Conservation (phyloP, 2,888 invertebrate genomes). For the Chaetoderma sp. region DNA sequence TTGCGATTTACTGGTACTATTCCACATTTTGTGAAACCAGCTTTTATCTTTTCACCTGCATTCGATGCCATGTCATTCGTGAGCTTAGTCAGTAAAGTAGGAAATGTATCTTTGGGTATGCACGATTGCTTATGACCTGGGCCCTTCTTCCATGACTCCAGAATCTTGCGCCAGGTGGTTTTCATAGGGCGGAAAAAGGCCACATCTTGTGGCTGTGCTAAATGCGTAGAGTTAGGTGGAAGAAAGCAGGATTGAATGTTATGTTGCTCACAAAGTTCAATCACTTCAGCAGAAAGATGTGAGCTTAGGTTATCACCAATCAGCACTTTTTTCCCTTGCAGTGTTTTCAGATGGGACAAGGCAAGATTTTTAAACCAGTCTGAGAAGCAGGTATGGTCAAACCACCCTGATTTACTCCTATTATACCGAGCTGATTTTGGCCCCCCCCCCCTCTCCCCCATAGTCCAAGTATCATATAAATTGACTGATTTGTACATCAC, state of each 20-base stretch:
- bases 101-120: neutral
- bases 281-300: slow-evolving; percentile 11
- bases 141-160: neutral
- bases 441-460: slow-evolving; percentile 66
- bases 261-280: neutral
- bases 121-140: neutral
- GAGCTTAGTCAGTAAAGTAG: neutral
- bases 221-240: neutral
- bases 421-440: slow-evolving; percentile 65
- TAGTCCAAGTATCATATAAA: slow-evolving; percentile 67
- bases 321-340: slow-evolving; percentile 57
- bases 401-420: slow-evolving; percentile 62
- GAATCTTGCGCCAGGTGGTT: neutral
- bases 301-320: slow-evolving; percentile 66
- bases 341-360: slow-evolving; percentile 47
- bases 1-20: neutral
- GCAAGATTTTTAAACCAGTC: slow-evolving; percentile 56
- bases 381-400: slow-evolving; percentile 48
- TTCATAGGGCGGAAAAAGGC: neutral
- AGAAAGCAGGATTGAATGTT: neutral
- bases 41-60: neutral
- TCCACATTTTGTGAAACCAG: neutral
- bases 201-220: neutral
- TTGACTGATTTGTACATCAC: slow-evolving; percentile 68
- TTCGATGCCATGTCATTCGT: no score